A percentile compares a stretch with the other conserved stretches of the same genome.
phyloP scores from a whole-genome alignment of 2,113 vertebrate genomes.

The Tursiops truncatus region DNA sequence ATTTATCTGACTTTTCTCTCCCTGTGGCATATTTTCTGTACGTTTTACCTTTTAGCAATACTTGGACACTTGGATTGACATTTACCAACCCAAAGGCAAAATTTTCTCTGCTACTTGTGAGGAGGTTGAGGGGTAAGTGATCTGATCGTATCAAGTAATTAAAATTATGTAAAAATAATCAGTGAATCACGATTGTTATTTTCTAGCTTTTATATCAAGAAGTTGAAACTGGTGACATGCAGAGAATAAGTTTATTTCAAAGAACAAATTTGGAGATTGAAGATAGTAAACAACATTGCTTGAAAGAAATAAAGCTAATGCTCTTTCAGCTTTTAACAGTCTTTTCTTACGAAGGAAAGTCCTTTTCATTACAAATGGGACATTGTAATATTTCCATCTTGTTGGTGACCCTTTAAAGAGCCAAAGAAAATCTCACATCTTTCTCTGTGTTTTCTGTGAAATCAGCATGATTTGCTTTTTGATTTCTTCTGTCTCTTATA shows the following conservation, averaged over 20 bases:
- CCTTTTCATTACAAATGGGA: not conserved
- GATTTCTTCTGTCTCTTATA: conserved; percentile 79
- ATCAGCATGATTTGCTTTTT: conserved; percentile 76
- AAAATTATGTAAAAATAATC: not conserved
- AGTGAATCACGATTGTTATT: not conserved
- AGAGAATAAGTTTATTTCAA: not conserved
- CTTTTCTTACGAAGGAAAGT: not conserved
- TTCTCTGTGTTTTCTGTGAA: conserved; percentile 77
- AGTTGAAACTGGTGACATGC: not conserved
- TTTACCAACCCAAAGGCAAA: not conserved
- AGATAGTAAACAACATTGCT: not conserved
- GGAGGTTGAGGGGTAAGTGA: not conserved
- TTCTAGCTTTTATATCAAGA: not conserved
- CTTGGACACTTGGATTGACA: not conserved
- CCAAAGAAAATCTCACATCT: conserved; percentile 63
- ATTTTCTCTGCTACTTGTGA: not conserved
- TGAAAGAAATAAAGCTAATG: not conserved
- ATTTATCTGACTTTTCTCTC: not conserved
- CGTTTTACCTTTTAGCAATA: not conserved
- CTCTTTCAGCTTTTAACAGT: not conserved
- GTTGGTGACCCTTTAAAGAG: conserved; percentile 55
- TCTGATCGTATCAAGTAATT: not conserved
- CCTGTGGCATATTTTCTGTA: not conserved
- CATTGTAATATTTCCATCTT: conserved; percentile 26
- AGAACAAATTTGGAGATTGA: not conserved